A percentile compares a stretch with the other conserved stretches of the same genome.
phyloP scores from a whole-genome alignment of 2,113 vertebrate species.

The Cyrtonyx montezumae region DNA sequence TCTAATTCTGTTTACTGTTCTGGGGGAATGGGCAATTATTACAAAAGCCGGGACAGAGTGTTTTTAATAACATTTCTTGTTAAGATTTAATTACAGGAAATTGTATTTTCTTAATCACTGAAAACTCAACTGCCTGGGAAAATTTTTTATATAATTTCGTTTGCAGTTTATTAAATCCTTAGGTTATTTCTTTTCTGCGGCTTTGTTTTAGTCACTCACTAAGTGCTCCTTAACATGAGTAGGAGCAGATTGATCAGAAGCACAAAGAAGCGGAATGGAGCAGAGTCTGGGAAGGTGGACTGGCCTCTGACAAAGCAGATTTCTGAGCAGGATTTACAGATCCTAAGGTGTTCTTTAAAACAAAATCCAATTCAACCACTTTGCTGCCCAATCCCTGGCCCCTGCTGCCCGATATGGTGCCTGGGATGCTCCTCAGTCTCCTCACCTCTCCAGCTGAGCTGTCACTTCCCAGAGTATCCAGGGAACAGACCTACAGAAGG shows the following conservation, averaged over 20 bases:
- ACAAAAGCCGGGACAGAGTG: constrained; percentile 82
- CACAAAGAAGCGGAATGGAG: not conserved
- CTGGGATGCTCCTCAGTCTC: not conserved
- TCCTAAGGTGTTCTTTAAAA: not conserved
- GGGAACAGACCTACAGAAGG: not conserved
- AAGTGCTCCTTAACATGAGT: constrained; percentile 78
- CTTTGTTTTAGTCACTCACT: constrained; percentile 75
- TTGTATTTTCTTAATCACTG: constrained; percentile 88
- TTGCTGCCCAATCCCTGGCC: not conserved
- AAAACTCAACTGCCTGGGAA: constrained; percentile 82
- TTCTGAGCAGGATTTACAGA: not conserved
- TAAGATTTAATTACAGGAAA: constrained; percentile 89
- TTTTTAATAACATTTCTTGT: constrained; percentile 88
- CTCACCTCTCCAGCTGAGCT: not conserved
- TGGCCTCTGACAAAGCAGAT: not conserved
- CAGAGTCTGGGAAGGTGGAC: not conserved
- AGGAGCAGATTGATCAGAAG: constrained; percentile 28
- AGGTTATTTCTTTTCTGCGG: constrained; percentile 81
- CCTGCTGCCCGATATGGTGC: not conserved
- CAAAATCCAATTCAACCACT: not conserved
- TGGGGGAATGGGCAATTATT: constrained; percentile 83
- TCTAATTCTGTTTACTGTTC: constrained; percentile 87
- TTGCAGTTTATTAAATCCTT: constrained; percentile 86
- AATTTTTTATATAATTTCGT: constrained; percentile 80
- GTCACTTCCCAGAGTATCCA: not conserved